phyloP scores from a whole-genome alignment of 2,888 invertebrate species.

The Polymixis lichenea region DNA sequence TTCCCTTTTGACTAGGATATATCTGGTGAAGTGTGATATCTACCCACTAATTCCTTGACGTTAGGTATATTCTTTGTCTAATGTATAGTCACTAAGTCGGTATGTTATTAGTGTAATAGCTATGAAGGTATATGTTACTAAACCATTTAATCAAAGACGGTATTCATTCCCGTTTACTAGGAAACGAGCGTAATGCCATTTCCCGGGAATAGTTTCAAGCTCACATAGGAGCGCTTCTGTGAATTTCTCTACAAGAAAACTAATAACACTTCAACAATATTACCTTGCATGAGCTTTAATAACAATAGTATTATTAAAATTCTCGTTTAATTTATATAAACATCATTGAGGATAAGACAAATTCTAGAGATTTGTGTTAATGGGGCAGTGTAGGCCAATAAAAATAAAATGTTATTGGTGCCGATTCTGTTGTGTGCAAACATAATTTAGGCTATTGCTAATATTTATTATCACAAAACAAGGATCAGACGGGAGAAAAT shows the following conservation, averaged over 20 bases:
- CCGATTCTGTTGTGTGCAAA: background rate
- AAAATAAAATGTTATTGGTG: background rate
- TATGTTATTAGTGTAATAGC: too few species aligned
- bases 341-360: background rate
- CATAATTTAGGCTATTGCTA: background rate
- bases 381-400: too few species aligned
- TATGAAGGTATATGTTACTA: too few species aligned
- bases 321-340: background rate
- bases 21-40: too few species aligned
- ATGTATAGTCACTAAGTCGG: too few species aligned
- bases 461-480: background rate
- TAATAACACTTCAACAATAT: conserved; percentile 3
- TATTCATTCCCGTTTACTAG: too few species aligned
- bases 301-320: background rate
- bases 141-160: too few species aligned
- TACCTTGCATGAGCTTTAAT: background rate
- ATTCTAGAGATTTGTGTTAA: background rate
- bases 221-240: background rate
- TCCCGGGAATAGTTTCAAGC: conserved; percentile 1
- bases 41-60: background rate
- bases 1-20: too few species aligned
- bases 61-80: too few species aligned
- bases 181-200: too few species aligned
- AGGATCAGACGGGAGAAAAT: background rate
- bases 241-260: conserved; percentile 6